Evolutionary conservation across 2,113 vertebrate genomes (phyloP).

Genomic region (Lasiurus cinereus): DNA sequence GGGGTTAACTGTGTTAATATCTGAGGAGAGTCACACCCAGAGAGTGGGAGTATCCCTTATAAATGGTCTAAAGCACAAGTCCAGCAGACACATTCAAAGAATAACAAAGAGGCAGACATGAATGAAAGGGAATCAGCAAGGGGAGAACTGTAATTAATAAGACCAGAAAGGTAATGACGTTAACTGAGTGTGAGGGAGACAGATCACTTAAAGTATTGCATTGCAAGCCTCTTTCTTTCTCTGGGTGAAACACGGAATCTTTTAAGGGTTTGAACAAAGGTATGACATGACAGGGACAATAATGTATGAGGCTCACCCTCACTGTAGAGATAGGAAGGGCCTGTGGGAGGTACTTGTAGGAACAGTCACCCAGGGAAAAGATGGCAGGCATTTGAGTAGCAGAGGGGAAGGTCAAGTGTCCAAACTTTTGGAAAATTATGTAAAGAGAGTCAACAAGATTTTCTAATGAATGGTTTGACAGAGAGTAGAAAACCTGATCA

Average conservation of each 20-base stretch:
- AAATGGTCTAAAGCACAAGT: background rate
- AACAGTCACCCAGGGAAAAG: background rate
- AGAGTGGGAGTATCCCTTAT: background rate
- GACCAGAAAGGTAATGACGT: background rate
- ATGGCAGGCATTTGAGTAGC: background rate
- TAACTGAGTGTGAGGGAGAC: background rate
- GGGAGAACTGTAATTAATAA: background rate
- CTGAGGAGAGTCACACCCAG: background rate
- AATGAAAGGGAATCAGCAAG: background rate
- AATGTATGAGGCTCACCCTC: background rate
- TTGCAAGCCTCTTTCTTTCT: background rate
- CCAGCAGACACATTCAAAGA: background rate
- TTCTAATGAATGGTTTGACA: background rate
- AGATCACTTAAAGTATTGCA: background rate
- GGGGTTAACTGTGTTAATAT: background rate
- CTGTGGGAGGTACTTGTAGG: fast-evolving
- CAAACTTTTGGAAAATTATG: background rate
- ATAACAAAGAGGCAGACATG: background rate
- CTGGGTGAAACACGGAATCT: background rate
- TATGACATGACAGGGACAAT: fast-evolving
- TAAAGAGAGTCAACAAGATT: background rate
- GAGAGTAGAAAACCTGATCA: background rate
- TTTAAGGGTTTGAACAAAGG: background rate
- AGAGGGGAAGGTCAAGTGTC: too few relatives aligned
- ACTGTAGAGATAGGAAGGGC: background rate